Conservation (phyloP, 2,888 invertebrate species). For the Frankliniella fusca region DNA sequence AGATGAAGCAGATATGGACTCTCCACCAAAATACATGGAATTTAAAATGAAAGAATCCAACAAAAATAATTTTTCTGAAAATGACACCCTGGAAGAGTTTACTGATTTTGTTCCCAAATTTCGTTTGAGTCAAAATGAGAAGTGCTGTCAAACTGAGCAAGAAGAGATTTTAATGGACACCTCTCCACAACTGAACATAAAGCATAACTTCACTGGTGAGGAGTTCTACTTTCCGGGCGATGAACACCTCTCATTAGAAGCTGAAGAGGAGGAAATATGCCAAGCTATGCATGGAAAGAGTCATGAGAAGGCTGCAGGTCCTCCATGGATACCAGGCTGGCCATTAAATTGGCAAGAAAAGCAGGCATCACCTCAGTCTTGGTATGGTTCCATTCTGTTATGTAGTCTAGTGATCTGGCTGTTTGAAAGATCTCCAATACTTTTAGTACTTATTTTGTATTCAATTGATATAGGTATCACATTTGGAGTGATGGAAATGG, state of each 20-base stretch:
- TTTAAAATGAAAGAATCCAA: conserved; percentile 42
- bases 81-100: conserved; percentile 44
- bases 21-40: conserved; percentile 48
- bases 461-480: background rate
- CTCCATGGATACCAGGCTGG: conserved; percentile 10
- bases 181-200: conserved; percentile 26
- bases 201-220: conserved; percentile 39
- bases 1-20: conserved; percentile 49
- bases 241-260: conserved; percentile 38
- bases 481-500: conserved; percentile 5
- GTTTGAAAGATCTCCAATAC: background rate
- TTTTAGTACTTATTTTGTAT: background rate
- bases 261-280: conserved; percentile 35
- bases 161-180: conserved; percentile 34
- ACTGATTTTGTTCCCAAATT: conserved; percentile 63
- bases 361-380: background rate
- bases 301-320: background rate
- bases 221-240: conserved; percentile 44
- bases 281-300: conserved; percentile 33
- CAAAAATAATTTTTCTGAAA: conserved; percentile 40
- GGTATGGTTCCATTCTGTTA: background rate
- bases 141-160: conserved; percentile 57
- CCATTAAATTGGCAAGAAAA: background rate
- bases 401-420: no score
- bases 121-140: conserved; percentile 57